These are phyloP conservation scores for Calephelis virginiensis DNA, from an alignment of 1,140 invertebrate species.

Conservation along the genomic window DNA sequence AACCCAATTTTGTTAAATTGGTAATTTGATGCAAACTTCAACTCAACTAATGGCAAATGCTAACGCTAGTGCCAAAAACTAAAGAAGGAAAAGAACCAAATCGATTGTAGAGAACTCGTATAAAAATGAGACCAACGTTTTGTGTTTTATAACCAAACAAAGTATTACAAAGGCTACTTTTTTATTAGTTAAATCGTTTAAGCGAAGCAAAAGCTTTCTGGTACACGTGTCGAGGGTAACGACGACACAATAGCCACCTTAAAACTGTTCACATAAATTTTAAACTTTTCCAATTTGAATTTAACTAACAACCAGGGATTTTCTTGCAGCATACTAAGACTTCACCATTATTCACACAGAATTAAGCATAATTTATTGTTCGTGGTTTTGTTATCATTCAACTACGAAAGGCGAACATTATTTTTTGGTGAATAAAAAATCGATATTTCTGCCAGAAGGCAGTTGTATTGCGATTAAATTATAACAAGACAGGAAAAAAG, in stretches of 20 bases:
- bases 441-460: no score
- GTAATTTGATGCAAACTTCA: no score
- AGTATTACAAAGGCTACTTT: not conserved
- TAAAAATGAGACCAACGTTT: not conserved
- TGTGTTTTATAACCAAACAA: not conserved
- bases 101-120: not conserved
- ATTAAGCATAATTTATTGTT: conserved; percentile 13
- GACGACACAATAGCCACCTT: conserved; percentile 59
- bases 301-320: conserved; percentile 68
- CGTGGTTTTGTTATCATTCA: not conserved
- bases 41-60: no score
- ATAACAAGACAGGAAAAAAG: no score
- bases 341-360: conserved; percentile 17
- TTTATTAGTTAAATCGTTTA: conserved; percentile 15
- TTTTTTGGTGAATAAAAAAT: no score
- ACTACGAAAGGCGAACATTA: no score
- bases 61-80: no score
- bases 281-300: conserved; percentile 69
- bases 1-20: no score
- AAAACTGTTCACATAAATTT: conserved; percentile 68
- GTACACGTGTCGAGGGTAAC: conserved; percentile 48
- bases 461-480: no score
- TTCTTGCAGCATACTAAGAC: conserved; percentile 50
- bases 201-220: conserved; percentile 10
- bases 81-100: not conserved